A percentile compares a stretch with the other conserved stretches of the same genome.
phyloP scores from a whole-genome alignment of 2,797 vertebrate genomes.

The Petrocephalus schoutedeni region DNA sequence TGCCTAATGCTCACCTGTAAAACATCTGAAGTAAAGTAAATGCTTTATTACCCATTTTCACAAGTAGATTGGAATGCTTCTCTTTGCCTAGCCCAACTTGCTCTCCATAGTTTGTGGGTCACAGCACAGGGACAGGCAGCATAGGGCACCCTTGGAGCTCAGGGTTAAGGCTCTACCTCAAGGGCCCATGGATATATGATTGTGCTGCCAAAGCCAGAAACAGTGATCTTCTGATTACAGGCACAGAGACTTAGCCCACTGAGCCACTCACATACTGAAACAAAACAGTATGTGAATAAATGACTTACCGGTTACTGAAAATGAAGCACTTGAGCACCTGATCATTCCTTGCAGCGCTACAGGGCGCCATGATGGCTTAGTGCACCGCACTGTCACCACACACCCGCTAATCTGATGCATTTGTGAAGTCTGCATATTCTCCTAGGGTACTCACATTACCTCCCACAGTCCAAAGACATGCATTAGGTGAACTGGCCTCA shows the following conservation, averaged over 20 bases:
- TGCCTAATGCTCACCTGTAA: background rate
- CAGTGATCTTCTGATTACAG: too few relatives aligned
- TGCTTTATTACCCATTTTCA: too few relatives aligned
- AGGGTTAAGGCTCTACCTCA: too few relatives aligned
- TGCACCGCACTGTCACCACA: background rate
- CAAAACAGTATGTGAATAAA: background rate
- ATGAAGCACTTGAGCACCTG: background rate
- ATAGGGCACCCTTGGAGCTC: too few relatives aligned
- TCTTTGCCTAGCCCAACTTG: too few relatives aligned
- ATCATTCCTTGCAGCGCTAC: background rate
- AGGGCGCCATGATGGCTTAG: background rate
- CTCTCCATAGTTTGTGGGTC: too few relatives aligned
- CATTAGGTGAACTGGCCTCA: background rate
- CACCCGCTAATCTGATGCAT: background rate
- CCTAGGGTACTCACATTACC: background rate
- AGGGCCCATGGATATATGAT: too few relatives aligned
- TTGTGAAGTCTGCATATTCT: background rate
- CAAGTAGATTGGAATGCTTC: too few relatives aligned
- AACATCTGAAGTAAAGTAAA: background rate
- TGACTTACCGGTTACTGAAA: background rate
- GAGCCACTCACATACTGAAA: too few relatives aligned
- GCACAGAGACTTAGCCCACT: too few relatives aligned
- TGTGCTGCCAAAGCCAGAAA: too few relatives aligned
- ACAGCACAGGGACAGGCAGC: too few relatives aligned
- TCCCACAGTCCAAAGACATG: background rate